Conservation (phyloP, 2,797 vertebrate genomes). For the Lepilemur ruficaudatus region DNA sequence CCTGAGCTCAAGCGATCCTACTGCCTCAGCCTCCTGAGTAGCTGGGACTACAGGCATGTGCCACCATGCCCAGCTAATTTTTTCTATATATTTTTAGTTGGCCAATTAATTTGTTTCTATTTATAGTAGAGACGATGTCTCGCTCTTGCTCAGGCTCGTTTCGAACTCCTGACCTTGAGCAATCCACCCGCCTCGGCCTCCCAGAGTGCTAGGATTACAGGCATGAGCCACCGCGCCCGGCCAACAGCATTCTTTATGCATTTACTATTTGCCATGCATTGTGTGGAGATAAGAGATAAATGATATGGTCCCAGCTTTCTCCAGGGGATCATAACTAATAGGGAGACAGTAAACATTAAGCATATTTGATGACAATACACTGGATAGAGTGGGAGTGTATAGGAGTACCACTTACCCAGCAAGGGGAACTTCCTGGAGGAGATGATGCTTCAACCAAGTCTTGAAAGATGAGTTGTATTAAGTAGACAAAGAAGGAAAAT, state of each 20-base stretch:
- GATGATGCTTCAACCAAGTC: neutral
- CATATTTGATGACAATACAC: neutral
- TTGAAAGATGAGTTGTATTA: neutral
- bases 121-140: too few species aligned
- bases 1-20: too few species aligned
- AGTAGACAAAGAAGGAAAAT: neutral
- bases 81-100: too few species aligned
- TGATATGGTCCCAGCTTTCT: neutral
- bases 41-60: too few species aligned
- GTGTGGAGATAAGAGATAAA: neutral
- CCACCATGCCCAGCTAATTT: too few species aligned
- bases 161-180: too few species aligned
- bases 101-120: too few species aligned
- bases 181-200: too few species aligned
- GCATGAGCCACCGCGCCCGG: too few species aligned
- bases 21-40: too few species aligned
- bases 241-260: neutral
- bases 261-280: neutral
- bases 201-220: too few species aligned
- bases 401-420: neutral
- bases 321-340: neutral
- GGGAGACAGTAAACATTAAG: neutral
- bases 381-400: neutral
- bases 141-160: too few species aligned
- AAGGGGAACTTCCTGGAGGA: neutral